Evolutionary conservation across 1,140 invertebrate species (phyloP).

Genomic region (Drosophila sulfurigaster): DNA sequence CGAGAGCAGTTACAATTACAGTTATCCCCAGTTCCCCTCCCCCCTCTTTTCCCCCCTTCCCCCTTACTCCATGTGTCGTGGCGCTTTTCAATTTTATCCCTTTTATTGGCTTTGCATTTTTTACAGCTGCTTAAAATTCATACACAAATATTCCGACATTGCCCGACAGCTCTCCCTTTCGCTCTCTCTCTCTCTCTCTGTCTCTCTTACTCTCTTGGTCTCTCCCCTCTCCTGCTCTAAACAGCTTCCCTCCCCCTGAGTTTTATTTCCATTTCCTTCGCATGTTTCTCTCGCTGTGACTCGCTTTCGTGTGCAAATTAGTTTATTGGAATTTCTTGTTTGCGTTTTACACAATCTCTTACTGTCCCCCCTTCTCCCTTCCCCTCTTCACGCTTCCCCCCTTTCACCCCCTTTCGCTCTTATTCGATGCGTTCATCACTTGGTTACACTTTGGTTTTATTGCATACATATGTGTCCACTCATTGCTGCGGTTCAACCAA

Average conservation of each 20-base stretch:
- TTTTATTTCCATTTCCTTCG: slow-evolving; percentile 31
- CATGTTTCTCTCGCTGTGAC: slow-evolving; percentile 4
- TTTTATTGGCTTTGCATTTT: slow-evolving; percentile 79
- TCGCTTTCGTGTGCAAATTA: slow-evolving; percentile 78
- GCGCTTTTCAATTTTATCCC: slow-evolving; percentile 78
- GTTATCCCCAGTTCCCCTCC: neutral
- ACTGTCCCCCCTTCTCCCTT: neutral
- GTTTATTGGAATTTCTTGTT: slow-evolving; percentile 84
- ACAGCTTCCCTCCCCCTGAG: too few relatives aligned
- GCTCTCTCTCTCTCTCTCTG: neutral
- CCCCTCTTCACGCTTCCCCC: too few relatives aligned
- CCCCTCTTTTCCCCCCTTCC: neutral
- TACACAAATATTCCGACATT: slow-evolving; percentile 65
- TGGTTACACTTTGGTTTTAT: slow-evolving; percentile 34
- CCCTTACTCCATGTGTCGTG: neutral
- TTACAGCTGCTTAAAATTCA: slow-evolving; percentile 80
- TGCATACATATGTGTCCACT: slow-evolving; percentile 52
- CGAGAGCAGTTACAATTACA: slow-evolving; percentile 72
- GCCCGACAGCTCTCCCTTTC: neutral
- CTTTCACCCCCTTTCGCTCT: neutral
- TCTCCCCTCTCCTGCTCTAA: too few relatives aligned
- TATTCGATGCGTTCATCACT: slow-evolving; percentile 24
- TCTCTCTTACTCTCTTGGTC: too few relatives aligned
- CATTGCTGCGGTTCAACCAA: slow-evolving; percentile 12
- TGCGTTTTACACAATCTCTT: slow-evolving; percentile 43